A percentile compares a stretch with the other conserved stretches of the same genome.
phyloP scores from a whole-genome alignment of 23 tunicate species.

The Phallusia fumigata region DNA sequence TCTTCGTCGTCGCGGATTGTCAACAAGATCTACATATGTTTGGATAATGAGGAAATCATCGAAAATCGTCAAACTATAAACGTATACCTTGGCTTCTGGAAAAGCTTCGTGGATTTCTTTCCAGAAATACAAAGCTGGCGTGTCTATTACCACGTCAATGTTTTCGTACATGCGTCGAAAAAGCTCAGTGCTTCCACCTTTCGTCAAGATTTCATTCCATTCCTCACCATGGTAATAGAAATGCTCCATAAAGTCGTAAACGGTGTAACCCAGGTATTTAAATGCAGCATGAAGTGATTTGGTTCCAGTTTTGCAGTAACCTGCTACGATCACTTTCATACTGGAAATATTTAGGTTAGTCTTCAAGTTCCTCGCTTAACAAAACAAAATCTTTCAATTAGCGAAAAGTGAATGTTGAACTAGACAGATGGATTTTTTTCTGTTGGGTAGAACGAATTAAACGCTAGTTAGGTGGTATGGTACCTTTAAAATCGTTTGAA shows the following conservation, averaged over 20 bases:
- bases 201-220: background rate
- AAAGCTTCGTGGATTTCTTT: conserved; percentile 7
- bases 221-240: background rate
- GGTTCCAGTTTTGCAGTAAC: background rate
- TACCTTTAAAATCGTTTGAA: no score
- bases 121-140: background rate
- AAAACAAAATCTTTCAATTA: no score
- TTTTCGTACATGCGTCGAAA: background rate
- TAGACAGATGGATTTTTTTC: no score
- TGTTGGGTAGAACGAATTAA: no score
- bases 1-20: background rate
- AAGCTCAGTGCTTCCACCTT: background rate
- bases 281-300: background rate
- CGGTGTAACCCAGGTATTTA: background rate
- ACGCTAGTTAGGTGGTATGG: no score
- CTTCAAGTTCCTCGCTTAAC: no score
- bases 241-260: background rate
- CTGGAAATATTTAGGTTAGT: no score
- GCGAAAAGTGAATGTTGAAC: no score
- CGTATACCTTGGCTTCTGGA: conserved; percentile 8
- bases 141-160: background rate
- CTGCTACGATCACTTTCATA: background rate
- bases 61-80: no score
- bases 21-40: background rate
- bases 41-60: no score